Evolutionary conservation across 2,113 vertebrate species (phyloP).

Genomic region (Clarias batrachus): DNA sequence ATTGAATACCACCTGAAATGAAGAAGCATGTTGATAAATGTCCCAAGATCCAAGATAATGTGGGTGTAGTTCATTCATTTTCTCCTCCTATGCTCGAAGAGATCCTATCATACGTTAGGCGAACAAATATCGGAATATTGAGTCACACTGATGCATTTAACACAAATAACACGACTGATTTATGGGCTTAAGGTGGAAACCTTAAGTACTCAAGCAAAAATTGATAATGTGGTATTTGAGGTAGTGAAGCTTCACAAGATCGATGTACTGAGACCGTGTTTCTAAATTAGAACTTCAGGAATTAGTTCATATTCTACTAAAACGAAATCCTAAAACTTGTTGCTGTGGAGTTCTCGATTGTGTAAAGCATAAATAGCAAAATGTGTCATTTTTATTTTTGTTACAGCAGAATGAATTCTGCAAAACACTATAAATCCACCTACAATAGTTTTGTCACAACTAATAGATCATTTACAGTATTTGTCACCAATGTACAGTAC

Average conservation of each 20-base stretch:
- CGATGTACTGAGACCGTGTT: background rate
- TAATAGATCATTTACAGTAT: too few species aligned
- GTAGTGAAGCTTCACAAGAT: background rate
- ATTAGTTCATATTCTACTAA: background rate
- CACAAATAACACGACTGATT: background rate
- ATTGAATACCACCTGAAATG: conserved; percentile 9
- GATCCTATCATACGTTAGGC: background rate
- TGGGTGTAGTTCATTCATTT: background rate
- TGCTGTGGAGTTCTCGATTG: background rate
- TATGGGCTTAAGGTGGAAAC: background rate
- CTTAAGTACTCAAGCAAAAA: conserved; percentile 4
- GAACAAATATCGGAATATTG: background rate
- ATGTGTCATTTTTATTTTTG: too few species aligned
- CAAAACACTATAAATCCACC: too few species aligned
- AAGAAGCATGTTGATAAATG: background rate
- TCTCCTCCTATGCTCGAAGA: too few species aligned
- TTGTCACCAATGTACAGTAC: too few species aligned
- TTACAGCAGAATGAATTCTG: too few species aligned
- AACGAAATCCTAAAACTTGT: background rate
- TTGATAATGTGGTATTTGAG: background rate
- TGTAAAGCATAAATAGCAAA: too few species aligned
- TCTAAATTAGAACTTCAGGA: background rate
- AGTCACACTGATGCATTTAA: background rate
- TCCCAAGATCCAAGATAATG: background rate
- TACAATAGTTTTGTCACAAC: too few species aligned